A percentile compares a stretch with the other conserved stretches of the same genome.
These are phyloP conservation scores for Megalurothrips usitatus DNA, from an alignment of 2,888 invertebrate species.

Conservation along the genomic window DNA sequence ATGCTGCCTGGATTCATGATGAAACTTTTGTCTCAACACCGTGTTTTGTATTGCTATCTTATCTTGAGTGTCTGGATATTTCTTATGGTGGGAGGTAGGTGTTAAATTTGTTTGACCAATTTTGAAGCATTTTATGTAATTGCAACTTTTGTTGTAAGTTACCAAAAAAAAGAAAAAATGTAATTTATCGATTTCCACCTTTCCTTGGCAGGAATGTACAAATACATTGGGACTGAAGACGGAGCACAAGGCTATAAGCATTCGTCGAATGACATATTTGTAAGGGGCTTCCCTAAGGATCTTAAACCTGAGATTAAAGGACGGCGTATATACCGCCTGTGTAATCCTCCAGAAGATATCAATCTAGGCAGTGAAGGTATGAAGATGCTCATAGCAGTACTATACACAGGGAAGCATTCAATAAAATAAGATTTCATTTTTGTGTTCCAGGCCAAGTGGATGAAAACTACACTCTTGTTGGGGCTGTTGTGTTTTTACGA, in stretches of 20 bases:
- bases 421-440: neutral
- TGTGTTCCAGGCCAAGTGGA: constrained; percentile 48
- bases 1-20: constrained; percentile 44
- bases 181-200: neutral
- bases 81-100: constrained; percentile 65
- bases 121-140: neutral
- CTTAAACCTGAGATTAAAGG: constrained; percentile 59
- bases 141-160: constrained; percentile 55
- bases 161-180: neutral
- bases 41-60: constrained; percentile 76
- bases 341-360: constrained; percentile 69
- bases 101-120: constrained; percentile 16
- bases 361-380: constrained; percentile 69
- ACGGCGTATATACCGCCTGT: constrained; percentile 61
- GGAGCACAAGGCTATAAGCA: constrained; percentile 45
- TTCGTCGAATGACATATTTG: constrained; percentile 47
- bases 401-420: neutral
- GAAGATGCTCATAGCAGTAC: constrained; percentile 17
- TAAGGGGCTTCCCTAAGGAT: constrained; percentile 50
- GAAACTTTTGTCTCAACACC: constrained; percentile 62
- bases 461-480: constrained; percentile 62
- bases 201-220: constrained; percentile 64
- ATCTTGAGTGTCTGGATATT: constrained; percentile 79
- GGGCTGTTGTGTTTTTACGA: constrained; percentile 69
- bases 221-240: constrained; percentile 64